Evolutionary conservation across 2,113 vertebrate species (phyloP).

Genomic region (Oplegnathus fasciatus): DNA sequence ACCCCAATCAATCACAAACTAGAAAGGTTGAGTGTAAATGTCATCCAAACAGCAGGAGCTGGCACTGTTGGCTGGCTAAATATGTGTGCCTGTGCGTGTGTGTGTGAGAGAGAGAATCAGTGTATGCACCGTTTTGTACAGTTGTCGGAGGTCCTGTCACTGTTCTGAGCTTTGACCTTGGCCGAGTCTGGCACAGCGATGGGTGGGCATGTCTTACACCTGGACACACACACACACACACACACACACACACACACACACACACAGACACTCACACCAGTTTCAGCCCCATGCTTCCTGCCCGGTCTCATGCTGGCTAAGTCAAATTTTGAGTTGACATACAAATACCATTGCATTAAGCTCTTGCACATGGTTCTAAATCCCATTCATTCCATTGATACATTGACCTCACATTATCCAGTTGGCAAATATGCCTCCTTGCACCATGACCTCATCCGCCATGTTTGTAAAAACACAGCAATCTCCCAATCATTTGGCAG

Average conservation of each 20-base stretch:
- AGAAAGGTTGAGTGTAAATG: conserved; percentile 81
- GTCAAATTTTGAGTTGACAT: conserved; percentile 76
- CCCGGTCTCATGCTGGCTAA: conserved; percentile 62
- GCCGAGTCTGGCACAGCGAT: conserved; percentile 58
- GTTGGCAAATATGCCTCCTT: conserved; percentile 67
- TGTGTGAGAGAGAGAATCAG: conserved; percentile 1
- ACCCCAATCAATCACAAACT: conserved; percentile 80
- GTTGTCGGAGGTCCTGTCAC: conserved; percentile 70
- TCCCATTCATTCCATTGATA: conserved; percentile 81
- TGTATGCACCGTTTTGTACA: conserved; percentile 51
- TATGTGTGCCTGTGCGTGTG: conserved; percentile 49
- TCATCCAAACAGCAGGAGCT: conserved; percentile 79
- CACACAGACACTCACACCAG: conserved; percentile 31
- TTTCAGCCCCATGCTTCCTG: conserved; percentile 45
- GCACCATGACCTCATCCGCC: conserved; percentile 76
- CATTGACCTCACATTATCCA: conserved; percentile 77
- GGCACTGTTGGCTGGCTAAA: conserved; percentile 69
- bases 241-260: conserved; percentile 30
- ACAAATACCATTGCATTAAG: conserved; percentile 80
- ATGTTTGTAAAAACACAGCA: conserved; percentile 76
- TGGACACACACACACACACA: conserved; percentile 61
- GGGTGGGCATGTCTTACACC: conserved; percentile 70
- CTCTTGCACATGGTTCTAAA: conserved; percentile 81
- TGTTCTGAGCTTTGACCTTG: conserved; percentile 74
- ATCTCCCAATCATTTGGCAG: conserved; percentile 63